These are phyloP conservation scores for Muscicapa striata DNA, from an alignment of 2,797 vertebrate species.

Conservation along the genomic window DNA sequence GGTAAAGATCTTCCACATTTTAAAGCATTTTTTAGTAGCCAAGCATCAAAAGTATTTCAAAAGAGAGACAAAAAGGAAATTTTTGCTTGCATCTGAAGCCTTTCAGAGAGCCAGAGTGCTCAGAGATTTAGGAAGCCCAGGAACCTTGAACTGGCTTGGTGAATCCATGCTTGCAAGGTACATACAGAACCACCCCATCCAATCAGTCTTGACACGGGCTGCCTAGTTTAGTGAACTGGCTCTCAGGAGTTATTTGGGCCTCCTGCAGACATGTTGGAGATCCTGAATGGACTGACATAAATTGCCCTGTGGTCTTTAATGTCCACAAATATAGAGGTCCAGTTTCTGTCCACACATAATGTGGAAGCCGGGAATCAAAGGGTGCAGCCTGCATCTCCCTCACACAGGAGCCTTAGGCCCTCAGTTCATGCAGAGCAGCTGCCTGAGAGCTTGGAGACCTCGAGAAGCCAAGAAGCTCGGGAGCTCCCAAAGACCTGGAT, in stretches of 20 bases:
- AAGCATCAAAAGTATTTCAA: neutral
- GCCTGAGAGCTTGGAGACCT: slow-evolving; percentile 7
- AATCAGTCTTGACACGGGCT: neutral
- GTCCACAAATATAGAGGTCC: neutral
- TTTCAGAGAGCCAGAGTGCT: neutral
- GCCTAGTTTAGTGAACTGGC: neutral
- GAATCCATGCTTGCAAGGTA: neutral
- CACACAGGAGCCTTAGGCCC: neutral
- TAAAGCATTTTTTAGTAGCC: neutral
- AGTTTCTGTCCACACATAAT: neutral
- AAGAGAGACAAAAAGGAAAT: neutral
- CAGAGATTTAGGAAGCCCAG: neutral
- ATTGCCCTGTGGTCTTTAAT: neutral
- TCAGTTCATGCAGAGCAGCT: neutral
- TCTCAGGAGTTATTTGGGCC: neutral
- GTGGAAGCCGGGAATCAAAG: neutral
- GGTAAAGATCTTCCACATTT: neutral
- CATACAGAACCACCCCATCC: neutral
- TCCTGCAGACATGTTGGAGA: neutral
- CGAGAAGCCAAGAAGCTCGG: slow-evolving; percentile 14
- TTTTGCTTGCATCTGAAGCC: neutral
- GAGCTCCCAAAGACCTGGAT: slow-evolving; percentile 34
- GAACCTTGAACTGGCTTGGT: neutral
- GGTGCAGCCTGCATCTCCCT: neutral
- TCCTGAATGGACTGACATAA: neutral